A percentile compares a stretch with the other conserved stretches of the same genome.
phyloP scores from a whole-genome alignment of 2,888 invertebrate genomes.

The Euproctis similis region DNA sequence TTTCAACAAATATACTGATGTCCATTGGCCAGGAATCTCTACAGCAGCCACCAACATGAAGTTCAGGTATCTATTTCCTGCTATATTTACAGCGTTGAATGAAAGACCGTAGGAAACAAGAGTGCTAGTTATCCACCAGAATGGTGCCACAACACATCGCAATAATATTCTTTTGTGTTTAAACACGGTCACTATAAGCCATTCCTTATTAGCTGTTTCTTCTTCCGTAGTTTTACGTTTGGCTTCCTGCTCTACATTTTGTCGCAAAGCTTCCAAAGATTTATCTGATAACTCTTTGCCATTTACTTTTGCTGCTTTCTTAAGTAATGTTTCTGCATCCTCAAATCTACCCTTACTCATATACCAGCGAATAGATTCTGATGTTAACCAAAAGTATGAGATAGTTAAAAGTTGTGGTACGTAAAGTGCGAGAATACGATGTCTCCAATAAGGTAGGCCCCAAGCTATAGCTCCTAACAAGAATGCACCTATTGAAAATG shows the following conservation, averaged over 20 bases:
- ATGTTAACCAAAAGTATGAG: slow-evolving; percentile 79
- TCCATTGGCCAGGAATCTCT: slow-evolving; percentile 81
- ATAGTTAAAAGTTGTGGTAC: slow-evolving; percentile 80
- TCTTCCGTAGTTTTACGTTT: slow-evolving; percentile 23
- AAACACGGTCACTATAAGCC: slow-evolving; percentile 46
- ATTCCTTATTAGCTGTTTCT: slow-evolving; percentile 33
- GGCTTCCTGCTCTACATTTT: slow-evolving; percentile 37
- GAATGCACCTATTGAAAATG: slow-evolving; percentile 83
- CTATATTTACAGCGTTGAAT: slow-evolving; percentile 80
- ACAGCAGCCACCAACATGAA: slow-evolving; percentile 77
- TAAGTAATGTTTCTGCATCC: slow-evolving; percentile 78
- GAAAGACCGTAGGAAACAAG: slow-evolving; percentile 80
- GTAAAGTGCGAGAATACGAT: slow-evolving; percentile 79
- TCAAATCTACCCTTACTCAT: slow-evolving; percentile 80
- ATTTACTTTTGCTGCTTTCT: slow-evolving; percentile 78
- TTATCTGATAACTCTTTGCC: slow-evolving; percentile 48
- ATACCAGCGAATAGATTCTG: slow-evolving; percentile 86
- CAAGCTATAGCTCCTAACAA: slow-evolving; percentile 81
- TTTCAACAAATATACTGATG: slow-evolving; percentile 77
- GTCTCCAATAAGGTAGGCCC: slow-evolving; percentile 80
- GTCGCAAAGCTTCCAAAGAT: slow-evolving; percentile 38
- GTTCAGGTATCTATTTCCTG: slow-evolving; percentile 83
- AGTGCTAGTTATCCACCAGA: slow-evolving; percentile 79
- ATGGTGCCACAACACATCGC: slow-evolving; percentile 43
- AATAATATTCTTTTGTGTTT: slow-evolving; percentile 37